A percentile compares a stretch with the other conserved stretches of the same genome.
Evolutionary conservation across 53 echinoderm and acorn worm species (phyloP).

Genomic region (Glandiceps talaboti): DNA sequence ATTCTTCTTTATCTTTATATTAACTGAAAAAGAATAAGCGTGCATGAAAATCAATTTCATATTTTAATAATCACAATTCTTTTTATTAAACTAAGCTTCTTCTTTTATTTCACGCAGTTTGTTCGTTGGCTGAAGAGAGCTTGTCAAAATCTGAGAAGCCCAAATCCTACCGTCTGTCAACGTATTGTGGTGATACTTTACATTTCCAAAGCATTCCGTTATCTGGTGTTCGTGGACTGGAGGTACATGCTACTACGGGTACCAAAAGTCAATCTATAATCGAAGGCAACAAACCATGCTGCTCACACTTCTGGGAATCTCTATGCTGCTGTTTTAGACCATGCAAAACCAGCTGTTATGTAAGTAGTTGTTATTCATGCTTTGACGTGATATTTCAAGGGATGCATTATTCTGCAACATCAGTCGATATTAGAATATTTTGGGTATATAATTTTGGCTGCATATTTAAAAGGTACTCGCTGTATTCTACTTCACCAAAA

Average conservation of each 20-base stretch:
- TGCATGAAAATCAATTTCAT: no score
- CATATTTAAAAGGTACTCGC: no score
- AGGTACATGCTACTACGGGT: background rate
- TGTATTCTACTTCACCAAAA: no score
- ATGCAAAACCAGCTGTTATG: background rate
- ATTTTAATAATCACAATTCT: no score
- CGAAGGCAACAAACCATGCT: background rate
- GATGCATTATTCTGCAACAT: no score
- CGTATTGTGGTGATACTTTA: constrained; percentile 4
- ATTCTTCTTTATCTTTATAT: no score
- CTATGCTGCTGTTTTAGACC: constrained; percentile 2
- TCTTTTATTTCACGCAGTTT: constrained; percentile 14
- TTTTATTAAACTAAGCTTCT: no score
- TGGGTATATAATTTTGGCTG: no score
- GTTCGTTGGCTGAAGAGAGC: background rate
- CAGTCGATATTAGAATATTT: no score
- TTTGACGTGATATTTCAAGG: no score
- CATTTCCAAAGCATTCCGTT: constrained; percentile 40
- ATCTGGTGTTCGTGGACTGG: constrained; percentile 17
- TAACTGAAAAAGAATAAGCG: no score
- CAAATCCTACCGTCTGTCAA: background rate
- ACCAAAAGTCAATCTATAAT: background rate
- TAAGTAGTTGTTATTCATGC: no score
- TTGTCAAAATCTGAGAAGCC: background rate
- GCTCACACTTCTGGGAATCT: background rate